These are phyloP conservation scores for Phalacrocorax aristotelis DNA, from an alignment of 2,113 vertebrate genomes.

Conservation along the genomic window DNA sequence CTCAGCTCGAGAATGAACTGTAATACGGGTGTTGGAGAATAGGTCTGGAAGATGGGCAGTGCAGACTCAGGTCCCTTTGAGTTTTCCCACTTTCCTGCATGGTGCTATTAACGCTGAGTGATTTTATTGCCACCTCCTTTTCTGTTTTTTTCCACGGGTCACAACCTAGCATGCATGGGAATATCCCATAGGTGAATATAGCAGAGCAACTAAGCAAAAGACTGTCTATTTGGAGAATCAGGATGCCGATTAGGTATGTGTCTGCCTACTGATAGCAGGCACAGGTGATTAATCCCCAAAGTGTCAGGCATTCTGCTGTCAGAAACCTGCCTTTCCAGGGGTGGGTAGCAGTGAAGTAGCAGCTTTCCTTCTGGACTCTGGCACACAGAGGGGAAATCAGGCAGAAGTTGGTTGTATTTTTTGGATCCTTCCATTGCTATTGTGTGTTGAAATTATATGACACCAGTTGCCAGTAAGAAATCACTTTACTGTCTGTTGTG, in stretches of 20 bases:
- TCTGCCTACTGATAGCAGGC: not conserved
- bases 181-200: not conserved
- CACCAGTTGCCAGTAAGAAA: constrained; percentile 56
- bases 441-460: constrained; percentile 40
- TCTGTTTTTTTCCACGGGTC: not conserved
- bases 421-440: constrained; percentile 53
- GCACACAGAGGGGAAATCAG: not conserved
- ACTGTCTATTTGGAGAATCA: not conserved
- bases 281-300: not conserved
- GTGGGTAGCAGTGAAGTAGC: constrained; percentile 51
- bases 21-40: not conserved
- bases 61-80: not conserved
- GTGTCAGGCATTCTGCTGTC: not conserved
- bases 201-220: not conserved
- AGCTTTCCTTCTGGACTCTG: constrained; percentile 14
- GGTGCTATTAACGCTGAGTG: not conserved
- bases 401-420: constrained; percentile 46
- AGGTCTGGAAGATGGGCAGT: not conserved
- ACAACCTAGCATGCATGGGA: not conserved
- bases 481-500: constrained; percentile 21
- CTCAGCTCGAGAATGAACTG: not conserved
- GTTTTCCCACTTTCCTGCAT: not conserved
- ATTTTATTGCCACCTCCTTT: not conserved
- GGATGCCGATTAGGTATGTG: not conserved
- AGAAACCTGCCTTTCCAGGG: constrained; percentile 13